These are phyloP conservation scores for Andricus curvator DNA, from an alignment of 2,888 invertebrate genomes.

Conservation along the genomic window DNA sequence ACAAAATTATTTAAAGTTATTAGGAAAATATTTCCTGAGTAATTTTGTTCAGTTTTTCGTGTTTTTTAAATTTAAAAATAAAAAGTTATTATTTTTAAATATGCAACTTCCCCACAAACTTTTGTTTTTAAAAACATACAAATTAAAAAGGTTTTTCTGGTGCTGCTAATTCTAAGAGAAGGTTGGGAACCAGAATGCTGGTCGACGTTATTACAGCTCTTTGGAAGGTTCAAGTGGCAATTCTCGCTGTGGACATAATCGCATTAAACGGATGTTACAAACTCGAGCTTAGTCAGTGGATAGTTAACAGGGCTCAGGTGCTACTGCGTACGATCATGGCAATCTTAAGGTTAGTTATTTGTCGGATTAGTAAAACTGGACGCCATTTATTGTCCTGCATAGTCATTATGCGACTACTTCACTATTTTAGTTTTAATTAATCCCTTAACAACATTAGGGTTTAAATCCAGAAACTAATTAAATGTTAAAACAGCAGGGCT, in stretches of 20 bases:
- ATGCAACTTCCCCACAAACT: too few species aligned
- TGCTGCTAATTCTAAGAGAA: neutral
- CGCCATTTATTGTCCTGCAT: neutral
- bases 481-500: too few species aligned
- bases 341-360: neutral
- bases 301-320: conserved; percentile 18
- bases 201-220: neutral
- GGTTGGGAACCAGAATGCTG: neutral
- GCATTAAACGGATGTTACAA: conserved; percentile 16
- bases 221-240: neutral
- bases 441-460: neutral
- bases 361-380: conserved; percentile 4
- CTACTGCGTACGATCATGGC: neutral
- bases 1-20: too few species aligned
- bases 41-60: too few species aligned
- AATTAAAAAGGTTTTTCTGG: too few species aligned
- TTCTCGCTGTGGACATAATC: conserved; percentile 15
- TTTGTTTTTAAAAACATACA: too few species aligned
- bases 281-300: neutral
- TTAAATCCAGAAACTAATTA: neutral
- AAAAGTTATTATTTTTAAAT: too few species aligned
- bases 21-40: too few species aligned
- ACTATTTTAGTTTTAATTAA: neutral
- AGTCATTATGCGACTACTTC: neutral
- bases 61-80: too few species aligned